phyloP scores from a whole-genome alignment of 2,113 vertebrate genomes.

The Cryptomyrus ogoouensis region DNA sequence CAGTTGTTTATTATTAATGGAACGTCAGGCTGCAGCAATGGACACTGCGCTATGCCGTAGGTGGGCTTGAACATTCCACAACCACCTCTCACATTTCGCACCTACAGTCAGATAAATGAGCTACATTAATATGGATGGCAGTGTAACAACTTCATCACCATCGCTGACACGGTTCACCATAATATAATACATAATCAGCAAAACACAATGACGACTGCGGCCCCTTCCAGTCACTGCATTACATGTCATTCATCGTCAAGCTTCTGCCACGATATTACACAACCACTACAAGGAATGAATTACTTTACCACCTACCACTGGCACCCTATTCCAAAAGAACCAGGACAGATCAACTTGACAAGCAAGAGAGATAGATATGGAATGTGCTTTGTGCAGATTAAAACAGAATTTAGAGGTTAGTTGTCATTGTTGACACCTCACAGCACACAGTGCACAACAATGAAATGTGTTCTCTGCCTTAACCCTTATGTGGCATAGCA shows the following conservation, averaged over 20 bases:
- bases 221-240: neutral
- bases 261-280: neutral
- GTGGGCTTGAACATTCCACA: neutral
- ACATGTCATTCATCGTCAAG: neutral
- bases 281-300: neutral
- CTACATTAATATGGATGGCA: neutral
- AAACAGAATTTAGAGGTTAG: neutral
- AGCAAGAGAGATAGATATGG: neutral
- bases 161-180: neutral
- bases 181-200: neutral
- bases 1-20: conserved; percentile 24
- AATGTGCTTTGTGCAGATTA: neutral
- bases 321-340: neutral
- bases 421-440: no score
- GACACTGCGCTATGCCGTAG: neutral
- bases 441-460: no score
- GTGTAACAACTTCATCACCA: neutral
- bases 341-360: neutral
- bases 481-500: no score
- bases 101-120: neutral
- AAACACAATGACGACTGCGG: neutral
- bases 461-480: no score
- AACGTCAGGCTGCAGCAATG: neutral
- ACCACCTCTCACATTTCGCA: neutral
- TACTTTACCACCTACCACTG: neutral